phyloP scores from a whole-genome alignment of 2,797 vertebrate species.

The Garrulus glandarius region DNA sequence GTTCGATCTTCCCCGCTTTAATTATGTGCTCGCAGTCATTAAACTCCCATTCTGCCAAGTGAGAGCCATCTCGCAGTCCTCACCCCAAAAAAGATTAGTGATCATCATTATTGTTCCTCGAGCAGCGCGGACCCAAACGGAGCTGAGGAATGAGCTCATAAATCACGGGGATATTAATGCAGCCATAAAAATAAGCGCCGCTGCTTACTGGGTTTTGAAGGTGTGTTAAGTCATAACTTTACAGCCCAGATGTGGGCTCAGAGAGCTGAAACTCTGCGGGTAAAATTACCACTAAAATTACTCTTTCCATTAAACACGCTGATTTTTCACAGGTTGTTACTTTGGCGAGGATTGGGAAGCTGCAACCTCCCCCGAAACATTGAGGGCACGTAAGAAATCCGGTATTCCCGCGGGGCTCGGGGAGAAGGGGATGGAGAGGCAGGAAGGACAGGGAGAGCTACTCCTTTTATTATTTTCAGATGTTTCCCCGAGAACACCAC shows the following conservation, averaged over 20 bases:
- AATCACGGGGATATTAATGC: not conserved
- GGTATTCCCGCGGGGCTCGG: not conserved
- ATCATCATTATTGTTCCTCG: not conserved
- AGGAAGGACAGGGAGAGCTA: slow-evolving; percentile 16
- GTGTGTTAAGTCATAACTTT: slow-evolving; percentile 5
- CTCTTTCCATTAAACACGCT: not conserved
- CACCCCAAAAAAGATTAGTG: not conserved
- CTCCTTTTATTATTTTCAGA: slow-evolving; percentile 48
- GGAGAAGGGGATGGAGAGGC: not conserved
- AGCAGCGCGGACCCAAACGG: not conserved
- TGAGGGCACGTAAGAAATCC: accelerated
- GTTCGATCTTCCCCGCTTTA: not conserved
- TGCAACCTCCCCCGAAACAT: not conserved
- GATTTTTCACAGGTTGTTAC: not conserved
- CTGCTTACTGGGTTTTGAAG: slow-evolving; percentile 16
- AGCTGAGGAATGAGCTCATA: not conserved
- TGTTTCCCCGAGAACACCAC: slow-evolving; percentile 1
- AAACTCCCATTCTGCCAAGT: not conserved
- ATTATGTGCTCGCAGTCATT: not conserved
- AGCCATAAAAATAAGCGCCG: not conserved
- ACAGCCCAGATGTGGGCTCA: not conserved
- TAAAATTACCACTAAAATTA: not conserved
- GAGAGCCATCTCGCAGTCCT: not conserved
- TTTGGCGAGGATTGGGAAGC: not conserved
- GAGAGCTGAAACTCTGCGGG: not conserved